phyloP scores from a whole-genome alignment of 2,888 invertebrate species.

The Stictocephala bisonia region DNA sequence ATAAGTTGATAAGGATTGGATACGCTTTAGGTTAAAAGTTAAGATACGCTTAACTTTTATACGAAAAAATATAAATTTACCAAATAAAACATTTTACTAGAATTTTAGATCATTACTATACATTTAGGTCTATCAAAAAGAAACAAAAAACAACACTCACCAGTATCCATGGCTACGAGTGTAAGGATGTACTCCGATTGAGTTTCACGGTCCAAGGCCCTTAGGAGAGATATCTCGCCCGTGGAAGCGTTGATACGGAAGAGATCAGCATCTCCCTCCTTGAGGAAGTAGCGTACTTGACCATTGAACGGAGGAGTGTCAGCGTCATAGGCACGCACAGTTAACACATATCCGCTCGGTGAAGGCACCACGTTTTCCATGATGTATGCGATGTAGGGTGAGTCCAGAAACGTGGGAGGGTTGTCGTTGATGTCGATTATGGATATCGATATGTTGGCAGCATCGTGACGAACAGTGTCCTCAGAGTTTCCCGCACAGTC shows the following conservation, averaged over 20 bases:
- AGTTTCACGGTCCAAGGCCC: conserved; percentile 85
- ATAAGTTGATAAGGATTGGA: no score
- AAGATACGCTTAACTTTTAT: no score
- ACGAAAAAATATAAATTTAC: no score
- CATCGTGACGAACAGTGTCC: conserved; percentile 72
- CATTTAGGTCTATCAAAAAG: no score
- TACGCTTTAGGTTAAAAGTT: no score
- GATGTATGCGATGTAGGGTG: conserved; percentile 93
- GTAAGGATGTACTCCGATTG: conserved; percentile 87
- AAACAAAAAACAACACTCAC: conserved; percentile 70
- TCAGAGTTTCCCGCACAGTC: conserved; percentile 78
- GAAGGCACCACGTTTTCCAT: conserved; percentile 92
- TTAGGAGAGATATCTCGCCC: conserved; percentile 87
- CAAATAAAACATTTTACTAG: no score
- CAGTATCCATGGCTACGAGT: conserved; percentile 93
- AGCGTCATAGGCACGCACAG: conserved; percentile 89
- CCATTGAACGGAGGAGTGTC: conserved; percentile 92
- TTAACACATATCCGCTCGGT: conserved; percentile 77
- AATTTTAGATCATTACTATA: no score
- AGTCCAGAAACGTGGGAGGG: conserved; percentile 91
- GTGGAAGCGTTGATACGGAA: conserved; percentile 93
- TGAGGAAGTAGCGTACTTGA: conserved; percentile 91
- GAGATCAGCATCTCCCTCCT: conserved; percentile 91
- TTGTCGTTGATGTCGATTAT: conserved; percentile 95
- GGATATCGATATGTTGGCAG: conserved; percentile 73